A percentile compares a stretch with the other conserved stretches of the same genome.
These are phyloP conservation scores for Emydura subglobosa DNA, from an alignment of 2,113 vertebrate species.

Conservation along the genomic window DNA sequence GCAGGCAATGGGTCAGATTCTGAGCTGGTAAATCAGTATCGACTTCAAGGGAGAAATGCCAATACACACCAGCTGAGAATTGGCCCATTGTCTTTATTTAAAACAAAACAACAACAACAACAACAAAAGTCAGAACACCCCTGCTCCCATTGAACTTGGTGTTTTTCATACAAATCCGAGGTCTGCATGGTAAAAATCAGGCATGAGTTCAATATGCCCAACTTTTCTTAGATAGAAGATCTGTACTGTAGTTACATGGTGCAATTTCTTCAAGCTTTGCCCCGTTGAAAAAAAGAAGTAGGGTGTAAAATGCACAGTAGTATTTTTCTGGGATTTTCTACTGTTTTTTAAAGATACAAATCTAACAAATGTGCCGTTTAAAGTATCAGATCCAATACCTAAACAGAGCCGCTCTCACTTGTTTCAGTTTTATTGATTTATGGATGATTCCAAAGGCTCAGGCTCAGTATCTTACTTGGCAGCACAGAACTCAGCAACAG, in stretches of 20 bases:
- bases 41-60: background rate
- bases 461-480: rapidly evolving
- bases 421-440: background rate
- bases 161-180: background rate
- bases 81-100: background rate
- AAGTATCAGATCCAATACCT: background rate
- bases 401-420: background rate
- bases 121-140: background rate
- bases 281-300: background rate
- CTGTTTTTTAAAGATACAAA: background rate
- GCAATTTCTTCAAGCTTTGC: background rate
- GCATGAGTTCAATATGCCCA: background rate
- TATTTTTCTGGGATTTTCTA: background rate
- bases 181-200: background rate
- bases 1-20: background rate
- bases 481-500: background rate
- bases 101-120: background rate
- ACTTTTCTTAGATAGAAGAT: background rate
- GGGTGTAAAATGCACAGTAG: background rate
- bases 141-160: background rate
- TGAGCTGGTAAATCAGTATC: background rate
- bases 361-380: background rate
- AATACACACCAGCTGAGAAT: background rate
- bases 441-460: rapidly evolving
- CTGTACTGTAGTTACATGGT: background rate